Conservation (phyloP, 2,797 vertebrate species). For the Muscicapa comitata region DNA sequence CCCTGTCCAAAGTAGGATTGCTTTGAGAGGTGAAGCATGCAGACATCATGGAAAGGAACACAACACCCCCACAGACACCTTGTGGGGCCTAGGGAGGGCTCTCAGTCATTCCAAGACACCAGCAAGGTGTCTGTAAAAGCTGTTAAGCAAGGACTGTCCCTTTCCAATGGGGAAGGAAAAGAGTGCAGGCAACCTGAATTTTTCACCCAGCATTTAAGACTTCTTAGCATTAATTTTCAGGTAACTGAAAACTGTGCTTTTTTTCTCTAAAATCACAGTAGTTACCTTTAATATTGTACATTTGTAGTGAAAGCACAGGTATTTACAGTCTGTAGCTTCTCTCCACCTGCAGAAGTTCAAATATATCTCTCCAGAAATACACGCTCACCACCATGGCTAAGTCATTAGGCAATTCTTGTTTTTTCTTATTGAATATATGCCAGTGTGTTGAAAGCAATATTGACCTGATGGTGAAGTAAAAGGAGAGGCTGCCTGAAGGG, state of each 20-base stretch:
- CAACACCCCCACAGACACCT: not conserved
- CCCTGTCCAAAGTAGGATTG: not conserved
- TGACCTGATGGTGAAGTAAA: not conserved
- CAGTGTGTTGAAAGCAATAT: not conserved
- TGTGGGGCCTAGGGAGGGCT: not conserved
- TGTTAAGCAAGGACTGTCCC: not conserved
- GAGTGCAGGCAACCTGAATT: not conserved
- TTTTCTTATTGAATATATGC: not conserved
- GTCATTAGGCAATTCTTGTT: accelerated
- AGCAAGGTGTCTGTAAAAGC: not conserved
- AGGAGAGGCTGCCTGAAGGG: not conserved
- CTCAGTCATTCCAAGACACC: not conserved
- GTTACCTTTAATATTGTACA: not conserved
- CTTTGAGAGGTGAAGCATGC: not conserved
- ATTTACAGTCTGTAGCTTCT: not conserved
- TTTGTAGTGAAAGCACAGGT: not conserved
- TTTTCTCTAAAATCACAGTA: not conserved
- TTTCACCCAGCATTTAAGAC: not conserved
- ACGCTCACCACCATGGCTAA: accelerated
- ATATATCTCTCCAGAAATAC: not conserved
- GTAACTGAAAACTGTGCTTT: not conserved
- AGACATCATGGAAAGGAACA: not conserved
- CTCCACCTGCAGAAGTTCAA: not conserved
- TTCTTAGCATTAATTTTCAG: not conserved
- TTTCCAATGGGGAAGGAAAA: not conserved